A percentile compares a stretch with the other conserved stretches of the same genome.
Evolutionary conservation across 2,797 vertebrate species (phyloP).

Genomic region (Pangasius sanitwongsei): DNA sequence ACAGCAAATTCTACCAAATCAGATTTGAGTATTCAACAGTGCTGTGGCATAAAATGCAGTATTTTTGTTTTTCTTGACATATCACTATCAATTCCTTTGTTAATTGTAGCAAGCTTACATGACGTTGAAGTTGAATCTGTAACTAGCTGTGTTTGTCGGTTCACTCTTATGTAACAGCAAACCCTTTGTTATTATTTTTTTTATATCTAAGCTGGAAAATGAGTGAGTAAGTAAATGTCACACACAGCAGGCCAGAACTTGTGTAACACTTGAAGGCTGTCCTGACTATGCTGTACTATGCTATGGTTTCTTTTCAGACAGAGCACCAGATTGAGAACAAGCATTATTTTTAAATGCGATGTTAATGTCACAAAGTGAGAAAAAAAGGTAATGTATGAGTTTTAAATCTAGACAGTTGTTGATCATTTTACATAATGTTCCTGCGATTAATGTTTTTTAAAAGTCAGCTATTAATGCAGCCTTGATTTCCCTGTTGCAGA

Average conservation of each 20-base stretch:
- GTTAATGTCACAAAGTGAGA: neutral
- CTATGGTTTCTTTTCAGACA: neutral
- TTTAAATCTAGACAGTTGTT: neutral
- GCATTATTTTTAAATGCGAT: neutral
- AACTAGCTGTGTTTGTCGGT: neutral
- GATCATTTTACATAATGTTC: neutral
- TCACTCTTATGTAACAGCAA: slow-evolving; percentile 5
- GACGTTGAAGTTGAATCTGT: neutral
- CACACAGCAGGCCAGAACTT: neutral
- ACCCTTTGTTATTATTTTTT: neutral
- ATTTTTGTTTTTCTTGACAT: neutral
- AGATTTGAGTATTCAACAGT: neutral
- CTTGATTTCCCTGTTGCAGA: neutral
- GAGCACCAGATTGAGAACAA: neutral
- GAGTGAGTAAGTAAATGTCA: slow-evolving; percentile 6
- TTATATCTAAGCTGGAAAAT: neutral
- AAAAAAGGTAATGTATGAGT: neutral
- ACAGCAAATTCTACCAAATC: too few species aligned
- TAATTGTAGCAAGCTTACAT: neutral
- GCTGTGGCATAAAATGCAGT: neutral
- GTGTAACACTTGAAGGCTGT: neutral
- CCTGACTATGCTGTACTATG: neutral
- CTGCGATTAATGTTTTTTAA: neutral
- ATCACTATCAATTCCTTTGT: neutral
- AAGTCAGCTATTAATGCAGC: neutral